A percentile compares a stretch with the other conserved stretches of the same genome.
phyloP scores from a whole-genome alignment of 2,113 vertebrate genomes.

The Rattus norvegicus region GRCr8 NC_086029.1:62272001-62272500 shows the following conservation, averaged over 20 bases:
- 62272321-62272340: background rate
- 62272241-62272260: background rate
- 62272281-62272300: background rate
- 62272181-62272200: background rate
- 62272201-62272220: background rate
- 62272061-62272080: background rate
- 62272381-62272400: background rate
- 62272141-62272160: background rate
- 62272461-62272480: background rate
- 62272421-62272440: background rate
- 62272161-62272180: background rate
- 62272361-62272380: background rate
- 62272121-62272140: background rate
- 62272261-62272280: conserved; percentile 6
- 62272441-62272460: background rate
- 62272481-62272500: background rate
- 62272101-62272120: background rate
- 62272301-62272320: background rate
- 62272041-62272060: conserved; percentile 15
- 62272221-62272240: background rate
- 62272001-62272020: background rate
- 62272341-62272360: background rate
- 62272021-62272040: background rate
- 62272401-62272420: background rate
- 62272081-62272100: background rate